Evolutionary conservation across 2,113 vertebrate species (phyloP).

Genomic region (Beaufortia kweichowensis): DNA sequence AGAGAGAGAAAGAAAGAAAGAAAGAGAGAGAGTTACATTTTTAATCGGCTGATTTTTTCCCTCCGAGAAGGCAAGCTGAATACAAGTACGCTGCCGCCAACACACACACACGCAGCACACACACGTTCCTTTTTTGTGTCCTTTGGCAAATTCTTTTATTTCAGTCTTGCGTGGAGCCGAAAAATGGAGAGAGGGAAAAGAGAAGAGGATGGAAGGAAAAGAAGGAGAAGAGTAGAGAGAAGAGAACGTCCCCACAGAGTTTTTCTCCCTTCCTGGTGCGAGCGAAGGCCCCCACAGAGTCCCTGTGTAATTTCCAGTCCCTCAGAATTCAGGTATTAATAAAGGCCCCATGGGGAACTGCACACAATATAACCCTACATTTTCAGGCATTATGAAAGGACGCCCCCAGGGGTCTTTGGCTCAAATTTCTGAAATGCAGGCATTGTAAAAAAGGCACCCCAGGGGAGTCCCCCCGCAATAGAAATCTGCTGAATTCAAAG

Average conservation of each 20-base stretch:
- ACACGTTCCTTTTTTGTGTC: slow-evolving; percentile 83
- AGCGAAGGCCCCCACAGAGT: slow-evolving; percentile 92
- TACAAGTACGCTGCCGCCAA: slow-evolving; percentile 90
- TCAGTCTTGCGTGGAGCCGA: slow-evolving; percentile 96
- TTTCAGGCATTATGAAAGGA: slow-evolving; percentile 99
- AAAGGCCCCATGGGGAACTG: slow-evolving; percentile 99
- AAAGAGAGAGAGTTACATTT: slow-evolving; percentile 78
- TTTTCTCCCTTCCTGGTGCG: slow-evolving; percentile 99
- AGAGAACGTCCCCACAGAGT: slow-evolving; percentile 96
- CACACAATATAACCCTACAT: slow-evolving; percentile 99
- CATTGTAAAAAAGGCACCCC: slow-evolving; percentile 99
- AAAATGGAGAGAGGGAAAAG: slow-evolving; percentile 26
- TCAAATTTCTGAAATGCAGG: slow-evolving; percentile 99
- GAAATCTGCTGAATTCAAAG: slow-evolving; percentile 99
- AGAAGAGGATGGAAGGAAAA: slow-evolving; percentile 62
- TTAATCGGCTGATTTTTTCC: slow-evolving; percentile 85
- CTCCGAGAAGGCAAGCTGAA: slow-evolving; percentile 93
- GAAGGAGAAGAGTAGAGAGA: slow-evolving; percentile 52
- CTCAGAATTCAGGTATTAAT: slow-evolving; percentile 99
- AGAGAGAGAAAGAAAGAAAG: slow-evolving; percentile 33
- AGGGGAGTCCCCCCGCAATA: slow-evolving; percentile 96
- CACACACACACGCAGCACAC: slow-evolving; percentile 76
- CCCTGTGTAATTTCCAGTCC: slow-evolving; percentile 99
- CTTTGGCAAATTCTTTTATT: slow-evolving; percentile 99
- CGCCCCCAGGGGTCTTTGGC: slow-evolving; percentile 98